Evolutionary conservation across 1,140 invertebrate species (phyloP).

Genomic region (Zaprionus ghesquierei): DNA sequence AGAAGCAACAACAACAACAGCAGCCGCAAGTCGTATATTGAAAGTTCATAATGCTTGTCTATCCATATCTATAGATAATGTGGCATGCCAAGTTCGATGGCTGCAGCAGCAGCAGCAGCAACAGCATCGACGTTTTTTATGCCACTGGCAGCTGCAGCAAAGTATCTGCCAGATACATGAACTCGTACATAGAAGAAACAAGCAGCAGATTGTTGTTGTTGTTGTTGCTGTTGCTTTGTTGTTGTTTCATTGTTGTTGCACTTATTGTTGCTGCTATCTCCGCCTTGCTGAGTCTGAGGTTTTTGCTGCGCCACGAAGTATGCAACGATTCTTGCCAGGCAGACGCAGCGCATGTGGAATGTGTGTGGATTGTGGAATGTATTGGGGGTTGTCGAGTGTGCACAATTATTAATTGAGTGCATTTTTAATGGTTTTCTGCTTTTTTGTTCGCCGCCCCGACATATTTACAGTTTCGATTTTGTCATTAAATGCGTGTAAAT

Average conservation of each 20-base stretch:
- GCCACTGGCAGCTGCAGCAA: not conserved
- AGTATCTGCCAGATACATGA: constrained; percentile 15
- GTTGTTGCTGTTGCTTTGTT: not conserved
- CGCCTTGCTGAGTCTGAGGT: not conserved
- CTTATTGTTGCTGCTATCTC: not conserved
- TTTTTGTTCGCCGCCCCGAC: not conserved
- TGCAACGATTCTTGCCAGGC: constrained; percentile 11
- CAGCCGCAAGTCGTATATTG: constrained; percentile 3
- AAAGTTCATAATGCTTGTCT: constrained; percentile 32
- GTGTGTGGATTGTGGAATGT: not conserved
- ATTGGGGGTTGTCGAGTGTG: not conserved
- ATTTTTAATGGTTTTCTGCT: constrained; percentile 5
- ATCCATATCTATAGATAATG: constrained; percentile 24
- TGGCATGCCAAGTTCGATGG: constrained; percentile 40
- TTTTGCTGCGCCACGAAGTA: constrained; percentile 19
- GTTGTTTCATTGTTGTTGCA: not conserved
- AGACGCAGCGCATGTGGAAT: not conserved
- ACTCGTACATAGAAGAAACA: constrained; percentile 5
- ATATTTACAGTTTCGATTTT: constrained; percentile 9
- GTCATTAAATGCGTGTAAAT: constrained; percentile 24
- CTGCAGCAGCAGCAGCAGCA: constrained; percentile 6
- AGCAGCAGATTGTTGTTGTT: not conserved
- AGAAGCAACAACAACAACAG: not conserved
- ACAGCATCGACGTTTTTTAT: constrained; percentile 1
- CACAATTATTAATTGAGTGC: constrained; percentile 31